A percentile compares a stretch with the other conserved stretches of the same genome.
Evolutionary conservation across 2,888 invertebrate genomes (phyloP).

Genomic region (Actias luna): DNA sequence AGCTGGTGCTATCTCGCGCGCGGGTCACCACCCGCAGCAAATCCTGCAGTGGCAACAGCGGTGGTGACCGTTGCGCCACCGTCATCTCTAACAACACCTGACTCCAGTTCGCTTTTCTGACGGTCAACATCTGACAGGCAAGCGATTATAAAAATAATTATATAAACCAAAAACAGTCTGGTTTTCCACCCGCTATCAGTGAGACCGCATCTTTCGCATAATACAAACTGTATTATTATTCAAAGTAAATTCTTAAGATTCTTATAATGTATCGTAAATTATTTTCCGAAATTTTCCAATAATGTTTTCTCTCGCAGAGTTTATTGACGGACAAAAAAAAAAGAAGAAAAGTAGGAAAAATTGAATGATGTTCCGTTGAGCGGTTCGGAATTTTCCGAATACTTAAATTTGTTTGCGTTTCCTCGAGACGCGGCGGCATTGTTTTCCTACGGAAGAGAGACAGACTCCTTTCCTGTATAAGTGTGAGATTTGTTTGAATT

Average conservation of each 20-base stretch:
- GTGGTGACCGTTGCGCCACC: too few species aligned
- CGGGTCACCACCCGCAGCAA: too few species aligned
- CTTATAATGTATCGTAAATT: constrained; percentile 36
- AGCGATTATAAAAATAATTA: too few species aligned
- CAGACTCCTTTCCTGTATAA: constrained; percentile 23
- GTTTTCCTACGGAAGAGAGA: constrained; percentile 19
- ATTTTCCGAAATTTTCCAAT: constrained; percentile 29
- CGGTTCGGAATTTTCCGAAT: constrained; percentile 25
- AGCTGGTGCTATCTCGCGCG: too few species aligned
- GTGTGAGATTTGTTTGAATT: constrained; percentile 27
- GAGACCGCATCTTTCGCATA: neutral
- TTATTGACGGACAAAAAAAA: constrained; percentile 23
- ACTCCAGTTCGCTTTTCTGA: too few species aligned
- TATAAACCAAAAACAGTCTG: too few species aligned
- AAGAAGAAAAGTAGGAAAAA: too few species aligned
- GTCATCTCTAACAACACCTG: too few species aligned
- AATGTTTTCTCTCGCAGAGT: constrained; percentile 30
- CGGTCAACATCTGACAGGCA: too few species aligned
- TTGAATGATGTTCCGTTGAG: constrained; percentile 23
- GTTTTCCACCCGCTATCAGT: neutral
- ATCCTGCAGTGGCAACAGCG: too few species aligned
- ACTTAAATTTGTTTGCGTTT: constrained; percentile 30
- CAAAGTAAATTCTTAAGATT: constrained; percentile 28
- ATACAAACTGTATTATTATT: constrained; percentile 18
- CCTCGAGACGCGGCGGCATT: constrained; percentile 13